Evolutionary conservation across 2,888 invertebrate genomes (phyloP), one percentile per base, ranked within the genome.

Genomic region (Leucophenga maculata): DNA sequence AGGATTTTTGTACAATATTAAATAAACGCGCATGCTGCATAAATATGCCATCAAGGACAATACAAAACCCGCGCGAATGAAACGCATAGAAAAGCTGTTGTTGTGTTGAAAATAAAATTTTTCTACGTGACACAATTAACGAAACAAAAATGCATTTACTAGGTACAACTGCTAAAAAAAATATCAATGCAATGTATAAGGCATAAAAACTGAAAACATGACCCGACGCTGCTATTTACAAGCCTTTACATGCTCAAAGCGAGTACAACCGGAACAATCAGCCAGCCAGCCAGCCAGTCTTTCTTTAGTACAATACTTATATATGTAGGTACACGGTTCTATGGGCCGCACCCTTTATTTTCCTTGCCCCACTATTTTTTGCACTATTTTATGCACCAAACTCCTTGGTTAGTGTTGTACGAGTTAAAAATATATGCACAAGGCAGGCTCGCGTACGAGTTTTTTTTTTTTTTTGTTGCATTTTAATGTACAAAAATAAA

Each of bases 41-140:
- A 50, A 50, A 50, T 50, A 16, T 8, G n/a, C 16, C 50, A 50
- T 50, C 50, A 50, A 50, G 50, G 50, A 18, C 50, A 50, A 50
- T 50, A 50, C 50, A 39, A 32, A 32, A n/a, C 32, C 8, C 8
- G 3, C 8, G 48, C 48, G 48, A n/a, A 48, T 48, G n/a, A n/a
- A 26, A 26, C 26, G 26, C 26, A 18, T 6, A 50, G 50, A n/a
- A 50, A 18, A 16, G 50, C 50, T 50, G 6, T 18, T 22, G 55
- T 55, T 55, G 55, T 59, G 59, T 59, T 59, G 32, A 59, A 59
- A 59, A 59, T 59, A 59, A 31, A 39, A 59, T 32, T 84, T n/a
- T 76, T 74, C 84, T 78, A 80, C 84, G 80, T 80, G 80, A 84
- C 79, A 80, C 80, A 84, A 84, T 80, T 80, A 82, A 82, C 39